These are phyloP conservation scores for Eudasyphora cyanicolor DNA, from an alignment of 2,888 invertebrate species.

Conservation along the genomic window DNA sequence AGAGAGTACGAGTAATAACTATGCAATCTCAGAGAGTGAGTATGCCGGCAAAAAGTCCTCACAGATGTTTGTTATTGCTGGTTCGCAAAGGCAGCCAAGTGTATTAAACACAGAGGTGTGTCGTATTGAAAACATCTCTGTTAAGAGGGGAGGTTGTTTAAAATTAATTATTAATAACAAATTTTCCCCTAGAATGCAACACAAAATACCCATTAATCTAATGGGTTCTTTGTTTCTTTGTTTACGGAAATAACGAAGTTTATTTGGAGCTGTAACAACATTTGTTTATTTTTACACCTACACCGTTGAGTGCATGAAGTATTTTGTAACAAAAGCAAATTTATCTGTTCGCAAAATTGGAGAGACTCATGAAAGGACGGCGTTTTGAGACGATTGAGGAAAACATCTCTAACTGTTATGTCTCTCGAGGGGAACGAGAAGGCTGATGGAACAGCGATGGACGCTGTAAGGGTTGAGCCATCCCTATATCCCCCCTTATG, in stretches of 20 bases:
- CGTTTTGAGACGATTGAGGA: too few species aligned
- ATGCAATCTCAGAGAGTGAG: background rate
- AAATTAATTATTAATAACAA: background rate
- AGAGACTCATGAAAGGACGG: too few species aligned
- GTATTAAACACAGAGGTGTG: background rate
- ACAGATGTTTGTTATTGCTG: background rate
- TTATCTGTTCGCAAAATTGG: too few species aligned
- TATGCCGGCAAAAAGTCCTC: conserved; percentile 34
- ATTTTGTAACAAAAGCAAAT: too few species aligned
- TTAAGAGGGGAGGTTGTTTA: too few species aligned
- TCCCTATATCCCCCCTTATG: too few species aligned
- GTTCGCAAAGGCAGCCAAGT: background rate
- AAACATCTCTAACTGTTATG: too few species aligned
- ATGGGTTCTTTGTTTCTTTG: too few species aligned
- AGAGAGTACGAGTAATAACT: background rate
- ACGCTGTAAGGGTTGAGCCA: too few species aligned
- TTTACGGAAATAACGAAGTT: background rate
- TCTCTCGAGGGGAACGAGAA: too few species aligned
- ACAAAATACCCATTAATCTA: background rate
- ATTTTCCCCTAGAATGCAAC: background rate
- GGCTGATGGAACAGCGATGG: too few species aligned
- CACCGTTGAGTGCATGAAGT: too few species aligned
- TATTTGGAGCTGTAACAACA: background rate
- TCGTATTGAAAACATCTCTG: background rate
- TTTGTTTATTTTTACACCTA: background rate